phyloP scores from a whole-genome alignment of 2,797 vertebrate genomes.

The Columba guinea region DNA sequence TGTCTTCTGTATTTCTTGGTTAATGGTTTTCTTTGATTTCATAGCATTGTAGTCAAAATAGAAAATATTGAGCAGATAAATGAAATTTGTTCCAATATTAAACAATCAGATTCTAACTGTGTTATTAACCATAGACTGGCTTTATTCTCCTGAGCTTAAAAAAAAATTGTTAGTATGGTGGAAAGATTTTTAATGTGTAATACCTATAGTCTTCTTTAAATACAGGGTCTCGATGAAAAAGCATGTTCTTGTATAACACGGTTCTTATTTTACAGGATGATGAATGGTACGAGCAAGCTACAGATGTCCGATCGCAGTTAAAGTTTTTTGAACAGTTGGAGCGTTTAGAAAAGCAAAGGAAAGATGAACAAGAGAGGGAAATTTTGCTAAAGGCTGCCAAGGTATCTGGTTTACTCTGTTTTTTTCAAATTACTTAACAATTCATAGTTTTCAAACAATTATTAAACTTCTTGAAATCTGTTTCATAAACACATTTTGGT shows the following conservation, averaged over 20 bases:
- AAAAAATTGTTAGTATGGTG: background rate
- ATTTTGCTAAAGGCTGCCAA: slow-evolving; percentile 89
- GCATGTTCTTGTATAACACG: background rate
- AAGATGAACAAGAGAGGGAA: slow-evolving; percentile 89
- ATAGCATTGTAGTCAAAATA: background rate
- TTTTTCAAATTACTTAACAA: background rate
- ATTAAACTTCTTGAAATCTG: background rate
- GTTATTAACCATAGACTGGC: background rate
- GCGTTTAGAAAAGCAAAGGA: slow-evolving; percentile 89
- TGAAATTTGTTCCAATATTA: background rate
- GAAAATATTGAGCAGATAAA: background rate
- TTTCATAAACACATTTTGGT: background rate
- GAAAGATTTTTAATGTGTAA: background rate
- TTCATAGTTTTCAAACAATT: background rate
- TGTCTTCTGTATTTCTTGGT: background rate
- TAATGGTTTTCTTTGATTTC: background rate
- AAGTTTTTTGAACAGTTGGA: slow-evolving; percentile 92
- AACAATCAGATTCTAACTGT: background rate
- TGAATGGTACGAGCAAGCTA: slow-evolving; percentile 84
- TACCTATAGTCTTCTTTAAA: background rate
- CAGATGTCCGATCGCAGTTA: slow-evolving; percentile 86
- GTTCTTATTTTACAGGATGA: slow-evolving; percentile 77
- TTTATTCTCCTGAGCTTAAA: background rate
- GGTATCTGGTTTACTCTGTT: slow-evolving; percentile 68
- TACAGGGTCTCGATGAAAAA: background rate